Conservation (phyloP, 2,888 invertebrate species). For the Hanleya hanleyi region DNA sequence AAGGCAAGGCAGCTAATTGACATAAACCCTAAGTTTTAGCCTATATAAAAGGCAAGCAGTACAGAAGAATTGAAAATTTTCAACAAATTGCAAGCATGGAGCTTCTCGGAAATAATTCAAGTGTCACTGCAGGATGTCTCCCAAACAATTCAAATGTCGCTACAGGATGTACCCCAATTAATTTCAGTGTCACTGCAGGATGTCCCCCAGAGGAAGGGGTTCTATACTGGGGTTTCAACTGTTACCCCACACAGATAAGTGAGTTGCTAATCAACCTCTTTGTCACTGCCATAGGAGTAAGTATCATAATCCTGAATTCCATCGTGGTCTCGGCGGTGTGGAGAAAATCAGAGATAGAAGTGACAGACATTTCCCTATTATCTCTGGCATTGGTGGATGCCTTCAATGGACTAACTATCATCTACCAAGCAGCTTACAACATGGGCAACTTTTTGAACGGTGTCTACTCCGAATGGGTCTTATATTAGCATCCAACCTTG, state of each 20-base stretch:
- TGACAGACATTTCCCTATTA: slow-evolving; percentile 42
- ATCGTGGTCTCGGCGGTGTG: slow-evolving; percentile 41
- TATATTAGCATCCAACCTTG: slow-evolving; percentile 37
- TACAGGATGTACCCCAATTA: too few species aligned
- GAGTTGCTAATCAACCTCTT: slow-evolving; percentile 32
- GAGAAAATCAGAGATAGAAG: slow-evolving; percentile 31
- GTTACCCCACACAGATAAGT: slow-evolving; percentile 40
- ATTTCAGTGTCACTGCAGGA: too few species aligned
- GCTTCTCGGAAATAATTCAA: too few species aligned
- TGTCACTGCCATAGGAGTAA: slow-evolving; percentile 34
- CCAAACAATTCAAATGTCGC: too few species aligned
- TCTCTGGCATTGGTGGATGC: slow-evolving; percentile 50
- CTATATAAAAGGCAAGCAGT: too few species aligned
- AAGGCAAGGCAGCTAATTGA: too few species aligned
- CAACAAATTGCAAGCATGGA: too few species aligned
- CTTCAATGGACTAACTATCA: slow-evolving; percentile 43
- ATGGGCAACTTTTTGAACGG: slow-evolving; percentile 46
- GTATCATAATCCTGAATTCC: slow-evolving; percentile 42
- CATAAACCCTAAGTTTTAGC: too few species aligned
- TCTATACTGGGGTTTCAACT: slow-evolving; percentile 32
- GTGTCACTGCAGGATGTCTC: too few species aligned
- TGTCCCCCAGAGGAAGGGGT: not conserved
- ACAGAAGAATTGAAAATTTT: too few species aligned
- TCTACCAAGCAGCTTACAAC: slow-evolving; percentile 51
- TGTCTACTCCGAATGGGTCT: slow-evolving; percentile 45